Percentiles rank a stretch among this genome's conserved stretches.
These are phyloP conservation scores for Wasmannia auropunctata DNA, from an alignment of 1,140 invertebrate genomes.

Conservation along the genomic window DNA sequence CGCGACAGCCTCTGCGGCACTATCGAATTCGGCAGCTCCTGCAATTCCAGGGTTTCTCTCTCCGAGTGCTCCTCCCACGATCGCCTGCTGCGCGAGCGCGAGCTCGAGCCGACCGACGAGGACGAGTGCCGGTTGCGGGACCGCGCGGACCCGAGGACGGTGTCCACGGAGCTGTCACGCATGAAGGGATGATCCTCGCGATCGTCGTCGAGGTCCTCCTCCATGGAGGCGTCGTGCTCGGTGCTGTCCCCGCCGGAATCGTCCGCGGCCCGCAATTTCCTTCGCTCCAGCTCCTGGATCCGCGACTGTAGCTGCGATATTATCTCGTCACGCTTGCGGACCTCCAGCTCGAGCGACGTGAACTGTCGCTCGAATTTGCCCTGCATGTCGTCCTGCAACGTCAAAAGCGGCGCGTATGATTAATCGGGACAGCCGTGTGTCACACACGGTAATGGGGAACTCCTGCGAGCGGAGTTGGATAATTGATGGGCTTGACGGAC, in stretches of 20 bases:
- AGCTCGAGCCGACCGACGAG: slow-evolving; percentile 79
- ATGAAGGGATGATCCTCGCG: slow-evolving; percentile 86
- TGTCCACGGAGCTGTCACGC: slow-evolving; percentile 87
- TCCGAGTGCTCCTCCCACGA: slow-evolving; percentile 88
- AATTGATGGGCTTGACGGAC: slow-evolving; percentile 42
- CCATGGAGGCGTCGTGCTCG: slow-evolving; percentile 74
- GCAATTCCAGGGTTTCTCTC: slow-evolving; percentile 86
- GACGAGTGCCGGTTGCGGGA: slow-evolving; percentile 77
- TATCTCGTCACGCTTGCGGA: slow-evolving; percentile 91
- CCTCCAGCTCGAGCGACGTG: slow-evolving; percentile 90
- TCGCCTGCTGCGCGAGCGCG: slow-evolving; percentile 78
- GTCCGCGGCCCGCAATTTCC: slow-evolving; percentile 45
- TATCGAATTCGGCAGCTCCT: slow-evolving; percentile 85
- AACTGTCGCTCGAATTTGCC: slow-evolving; percentile 87
- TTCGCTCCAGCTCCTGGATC: slow-evolving; percentile 89
- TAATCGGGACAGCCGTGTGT: neutral
- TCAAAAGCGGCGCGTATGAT: neutral
- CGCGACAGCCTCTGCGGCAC: slow-evolving; percentile 81
- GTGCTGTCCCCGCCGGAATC: slow-evolving; percentile 72
- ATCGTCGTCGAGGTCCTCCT: slow-evolving; percentile 78
- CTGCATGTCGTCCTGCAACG: slow-evolving; percentile 85
- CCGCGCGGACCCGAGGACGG: slow-evolving; percentile 82
- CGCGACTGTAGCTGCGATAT: slow-evolving; percentile 90
- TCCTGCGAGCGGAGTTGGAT: neutral
- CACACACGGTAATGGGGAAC: slow-evolving; percentile 11